Base-by-base conservation (phyloP, 2,888 invertebrate genomes). In the Nemapogon koenigi region DNA sequence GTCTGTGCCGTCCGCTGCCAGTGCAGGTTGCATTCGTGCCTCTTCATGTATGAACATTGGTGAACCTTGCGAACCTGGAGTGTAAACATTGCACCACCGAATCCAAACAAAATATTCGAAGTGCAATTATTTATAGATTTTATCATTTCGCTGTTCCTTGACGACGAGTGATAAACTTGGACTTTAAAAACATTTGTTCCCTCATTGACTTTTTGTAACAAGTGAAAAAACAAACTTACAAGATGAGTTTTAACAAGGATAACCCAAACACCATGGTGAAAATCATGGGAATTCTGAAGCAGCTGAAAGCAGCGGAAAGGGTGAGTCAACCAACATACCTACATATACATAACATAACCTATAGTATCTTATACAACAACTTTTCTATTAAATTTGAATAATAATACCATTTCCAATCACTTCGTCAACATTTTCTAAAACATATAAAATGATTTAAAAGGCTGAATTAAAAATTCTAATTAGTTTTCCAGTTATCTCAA, bases 211-310 rank as follows among this genome's bases (percentile, higher is more conserved):
- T n/a, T 27, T 7, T 27, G n/a, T 27, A 27, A 27, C n/a, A 27
- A 27, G 14, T 14, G n/a, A 27, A n/a, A n/a, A n/a, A n/a, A n/a
- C n/a, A 14, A 13, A 52, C 46, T 52, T 47, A 52, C 63, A 75
- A 68, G 59, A 80, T 80, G 79, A 80, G 79, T 53, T 79, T 79
- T 55, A 78, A 79, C 53, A 78, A 76, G 60, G 72, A 78, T 48
- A 78, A 76, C 55, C 73, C 78, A 52, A 76, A 75, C 50, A 59
- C 78, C 26, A 54, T 80, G 70, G 79, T 70, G 64, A 80, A 79
- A 55, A 63, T 80, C 46, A 72, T 79, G 76, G 80, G 64, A 48
- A 75, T 73, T 52, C 61, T 80, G 45, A 71, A 68, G 53, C 78
- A 80, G 59, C 64, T 80, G 42, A n/a, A n/a, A n/a, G 79, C 80